Percentiles rank a stretch among this genome's conserved stretches.
These are phyloP conservation scores for Gymnobelideus leadbeateri DNA, from an alignment of 2,113 vertebrate species.

Conservation along the genomic window DNA sequence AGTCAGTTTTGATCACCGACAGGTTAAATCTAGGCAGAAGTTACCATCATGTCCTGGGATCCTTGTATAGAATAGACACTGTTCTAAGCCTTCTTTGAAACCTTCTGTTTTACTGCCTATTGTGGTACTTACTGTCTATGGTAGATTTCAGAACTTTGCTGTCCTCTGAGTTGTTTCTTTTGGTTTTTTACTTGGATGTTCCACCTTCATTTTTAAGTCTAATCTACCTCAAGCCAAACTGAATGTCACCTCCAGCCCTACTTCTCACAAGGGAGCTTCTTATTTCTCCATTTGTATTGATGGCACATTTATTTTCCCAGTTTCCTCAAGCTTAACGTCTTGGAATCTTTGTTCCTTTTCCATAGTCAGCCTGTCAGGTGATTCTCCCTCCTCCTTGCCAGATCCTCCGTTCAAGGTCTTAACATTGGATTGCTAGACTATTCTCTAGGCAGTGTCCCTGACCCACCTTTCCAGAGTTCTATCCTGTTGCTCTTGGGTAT, in stretches of 20 bases:
- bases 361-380: neutral
- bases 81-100: neutral
- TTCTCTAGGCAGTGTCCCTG: neutral
- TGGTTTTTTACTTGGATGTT: neutral
- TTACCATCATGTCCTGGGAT: slow-evolving; percentile 21
- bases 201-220: neutral
- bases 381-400: neutral
- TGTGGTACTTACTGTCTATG: neutral
- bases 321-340: neutral
- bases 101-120: neutral
- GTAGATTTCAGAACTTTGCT: neutral
- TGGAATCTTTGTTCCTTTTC: neutral
- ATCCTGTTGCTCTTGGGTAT: neutral
- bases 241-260: neutral
- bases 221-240: neutral
- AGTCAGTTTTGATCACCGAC: slow-evolving; percentile 7
- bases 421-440: neutral
- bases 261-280: neutral
- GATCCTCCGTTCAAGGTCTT: neutral
- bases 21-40: neutral
- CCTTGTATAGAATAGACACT: neutral
- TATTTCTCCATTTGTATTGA: neutral
- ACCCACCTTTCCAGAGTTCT: neutral
- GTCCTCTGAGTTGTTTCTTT: neutral
- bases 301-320: neutral